These are phyloP conservation scores for Petrolisthes cinctipes DNA, from an alignment of 2,888 invertebrate genomes.

Conservation along the genomic window DNA sequence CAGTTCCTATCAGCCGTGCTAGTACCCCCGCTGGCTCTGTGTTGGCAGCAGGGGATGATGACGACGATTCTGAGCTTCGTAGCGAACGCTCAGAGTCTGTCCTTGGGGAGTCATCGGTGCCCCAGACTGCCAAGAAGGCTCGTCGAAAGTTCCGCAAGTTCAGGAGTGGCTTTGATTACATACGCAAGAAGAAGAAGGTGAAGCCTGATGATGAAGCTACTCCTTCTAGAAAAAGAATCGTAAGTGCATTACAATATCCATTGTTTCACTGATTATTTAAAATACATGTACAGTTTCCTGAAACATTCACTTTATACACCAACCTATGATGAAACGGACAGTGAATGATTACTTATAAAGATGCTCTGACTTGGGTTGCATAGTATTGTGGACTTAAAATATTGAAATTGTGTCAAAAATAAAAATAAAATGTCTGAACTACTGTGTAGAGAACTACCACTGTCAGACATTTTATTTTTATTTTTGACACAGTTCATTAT, in stretches of 20 bases:
- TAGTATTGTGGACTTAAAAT: too few species aligned
- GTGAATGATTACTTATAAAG: too few species aligned
- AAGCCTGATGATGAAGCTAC: constrained; percentile 60
- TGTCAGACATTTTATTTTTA: too few species aligned
- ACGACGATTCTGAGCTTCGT: constrained; percentile 61
- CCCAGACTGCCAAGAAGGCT: constrained; percentile 47
- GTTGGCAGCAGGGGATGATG: constrained; percentile 48
- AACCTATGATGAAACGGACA: too few species aligned
- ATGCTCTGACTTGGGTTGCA: too few species aligned
- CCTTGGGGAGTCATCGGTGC: constrained; percentile 53
- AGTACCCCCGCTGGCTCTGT: constrained; percentile 53
- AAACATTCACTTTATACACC: too few species aligned
- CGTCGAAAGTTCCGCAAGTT: constrained; percentile 73
- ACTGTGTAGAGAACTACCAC: too few species aligned
- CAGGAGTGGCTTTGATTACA: constrained; percentile 86
- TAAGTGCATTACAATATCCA: constrained; percentile 8
- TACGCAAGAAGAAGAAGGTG: constrained; percentile 85
- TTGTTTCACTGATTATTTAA: too few species aligned
- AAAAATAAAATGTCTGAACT: too few species aligned
- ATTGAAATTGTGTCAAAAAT: too few species aligned
- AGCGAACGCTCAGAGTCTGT: constrained; percentile 60
- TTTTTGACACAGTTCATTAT: neutral
- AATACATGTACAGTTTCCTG: too few species aligned
- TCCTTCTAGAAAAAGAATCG: constrained; percentile 53
- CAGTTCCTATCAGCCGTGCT: constrained; percentile 34